Base-by-base conservation (phyloP, 1,140 invertebrate species). In the Ptiloglossa arizonensis region DNA sequence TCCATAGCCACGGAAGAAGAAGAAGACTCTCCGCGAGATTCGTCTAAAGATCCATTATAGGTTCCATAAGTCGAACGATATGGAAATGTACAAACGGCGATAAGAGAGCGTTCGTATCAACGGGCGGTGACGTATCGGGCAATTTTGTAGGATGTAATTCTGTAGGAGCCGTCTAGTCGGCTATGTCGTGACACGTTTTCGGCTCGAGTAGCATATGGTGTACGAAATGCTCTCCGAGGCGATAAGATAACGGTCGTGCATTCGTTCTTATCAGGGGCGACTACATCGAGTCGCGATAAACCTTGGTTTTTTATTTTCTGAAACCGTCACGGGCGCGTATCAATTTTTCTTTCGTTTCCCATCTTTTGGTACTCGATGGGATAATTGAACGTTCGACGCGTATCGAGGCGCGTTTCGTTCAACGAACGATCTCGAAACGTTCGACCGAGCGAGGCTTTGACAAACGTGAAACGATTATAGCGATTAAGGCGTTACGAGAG, bases 191-290 rank as follows among this genome's bases (percentile, higher is more conserved):
- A 82, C 54, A 82, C 63, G 64, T 86, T 81, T 88, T 83, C 64
- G 74, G 79, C 71, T 86, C 86, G 87, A 88, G 87, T 86, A 80
- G 85, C 89, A 86, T 87, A 86, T 87, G 85, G 76, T 79, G 75
- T 66, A 52, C 64, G 66, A 66, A 83, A 74, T 72, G 71, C 83
- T 79, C 62, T 77, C 41, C 46, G 73, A 83, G 68, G 79, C 83
- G 89, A 89, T 90, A 89, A 90, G 88, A 87, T 86, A 87, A 81
- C 83, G 62, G 76, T 48, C 66, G 27, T 86, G 83, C 78, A 82
- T 88, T 86, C 72, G 52, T 80, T 85, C 82, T 89, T 90, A 89
- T 90, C 88, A 69, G 64, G 44, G 46, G 22, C 56, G 63, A 62
- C 54, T 60, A 79, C 57, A 59, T 46, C 68, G 75, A 15, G 41